Percentiles rank a stretch among this genome's conserved stretches.
These are phyloP conservation scores for Lamellibrachia columna DNA, from an alignment of 2,888 invertebrate species.

Conservation along the genomic window DNA sequence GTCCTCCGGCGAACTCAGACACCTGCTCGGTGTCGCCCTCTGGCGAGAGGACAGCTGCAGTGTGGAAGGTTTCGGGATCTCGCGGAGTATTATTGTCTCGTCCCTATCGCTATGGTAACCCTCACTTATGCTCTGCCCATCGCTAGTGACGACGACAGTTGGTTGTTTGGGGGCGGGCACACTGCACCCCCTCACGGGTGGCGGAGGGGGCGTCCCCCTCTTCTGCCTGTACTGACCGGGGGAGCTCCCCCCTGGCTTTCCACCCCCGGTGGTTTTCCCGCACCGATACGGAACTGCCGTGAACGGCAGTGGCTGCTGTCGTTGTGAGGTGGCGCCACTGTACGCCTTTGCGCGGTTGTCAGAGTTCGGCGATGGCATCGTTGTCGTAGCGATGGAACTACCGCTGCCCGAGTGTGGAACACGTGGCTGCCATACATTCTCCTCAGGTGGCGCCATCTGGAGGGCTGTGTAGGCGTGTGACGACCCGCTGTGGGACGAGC, in stretches of 20 bases:
- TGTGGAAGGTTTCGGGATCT: slow-evolving; percentile 23
- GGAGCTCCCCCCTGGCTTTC: background rate
- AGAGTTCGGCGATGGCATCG: background rate
- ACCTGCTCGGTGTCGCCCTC: slow-evolving; percentile 31
- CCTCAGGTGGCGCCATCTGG: background rate
- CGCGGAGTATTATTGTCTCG: slow-evolving; percentile 31
- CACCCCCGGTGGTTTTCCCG: background rate
- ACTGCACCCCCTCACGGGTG: background rate
- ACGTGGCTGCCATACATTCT: background rate
- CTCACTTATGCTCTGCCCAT: slow-evolving; percentile 35
- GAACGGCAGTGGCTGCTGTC: background rate
- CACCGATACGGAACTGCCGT: slow-evolving; percentile 11
- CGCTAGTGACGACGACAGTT: background rate
- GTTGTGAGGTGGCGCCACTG: background rate
- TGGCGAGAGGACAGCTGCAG: background rate
- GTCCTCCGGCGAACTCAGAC: slow-evolving; percentile 38
- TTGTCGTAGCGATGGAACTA: background rate
- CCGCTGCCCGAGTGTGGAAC: background rate
- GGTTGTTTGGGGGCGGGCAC: background rate
- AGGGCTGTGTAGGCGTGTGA: background rate
- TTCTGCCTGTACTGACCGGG: slow-evolving; percentile 1
- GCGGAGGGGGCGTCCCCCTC: background rate
- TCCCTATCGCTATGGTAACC: slow-evolving; percentile 42
- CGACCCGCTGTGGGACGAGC: background rate
- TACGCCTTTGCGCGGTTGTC: background rate